Base-by-base conservation (phyloP, 2,888 invertebrate species). In the Lycia hirtaria region DNA sequence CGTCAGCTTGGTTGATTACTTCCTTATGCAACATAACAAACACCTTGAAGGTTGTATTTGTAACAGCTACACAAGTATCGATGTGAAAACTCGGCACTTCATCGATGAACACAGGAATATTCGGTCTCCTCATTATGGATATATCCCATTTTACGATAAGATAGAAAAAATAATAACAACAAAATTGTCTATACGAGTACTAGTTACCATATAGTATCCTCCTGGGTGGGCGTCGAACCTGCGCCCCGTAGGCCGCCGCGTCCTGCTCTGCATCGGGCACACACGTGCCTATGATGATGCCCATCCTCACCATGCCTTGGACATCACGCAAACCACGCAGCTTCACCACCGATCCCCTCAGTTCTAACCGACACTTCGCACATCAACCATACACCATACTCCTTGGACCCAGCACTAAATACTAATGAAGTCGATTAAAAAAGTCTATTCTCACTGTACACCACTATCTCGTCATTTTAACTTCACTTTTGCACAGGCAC, bases 271-370 rank as follows among this genome's bases (percentile, higher is more conserved):
- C 93, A 72, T 94, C 94, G 58, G 95, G 94, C 78, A 95, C 94
- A 81, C 95, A 95, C 50, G 95, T 95, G 71, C 95, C 95, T 66
- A 95, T 94, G 69, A 95, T 94, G 80, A 95, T 95, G 67, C 95
- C 95, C 95, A 95, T 95, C 71, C 65, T 78, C 77, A 77, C 81
- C 83, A 80, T 83, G 71, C 75, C 82, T 22, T 40, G 40, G 22
- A 77, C 14, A 40, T 41, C 41, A 41, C 26, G 10, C 15, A 15
- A 1, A 37, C 19, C 10, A 24, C 40, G 24, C 14, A 40, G 14
- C 41, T 17, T 26, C 41, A 26, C 26, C 41, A 26, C 9, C 30
- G n/a, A 10, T 1, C 4, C 24, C 22, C 9, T 4, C n/a, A 15
- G 17, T 9, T 19, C n/a, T 37, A 17, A 24, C 20, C 22, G 38